Evolutionary conservation across 2,888 invertebrate species (phyloP).

Genomic region (Nemoura dubitans): DNA sequence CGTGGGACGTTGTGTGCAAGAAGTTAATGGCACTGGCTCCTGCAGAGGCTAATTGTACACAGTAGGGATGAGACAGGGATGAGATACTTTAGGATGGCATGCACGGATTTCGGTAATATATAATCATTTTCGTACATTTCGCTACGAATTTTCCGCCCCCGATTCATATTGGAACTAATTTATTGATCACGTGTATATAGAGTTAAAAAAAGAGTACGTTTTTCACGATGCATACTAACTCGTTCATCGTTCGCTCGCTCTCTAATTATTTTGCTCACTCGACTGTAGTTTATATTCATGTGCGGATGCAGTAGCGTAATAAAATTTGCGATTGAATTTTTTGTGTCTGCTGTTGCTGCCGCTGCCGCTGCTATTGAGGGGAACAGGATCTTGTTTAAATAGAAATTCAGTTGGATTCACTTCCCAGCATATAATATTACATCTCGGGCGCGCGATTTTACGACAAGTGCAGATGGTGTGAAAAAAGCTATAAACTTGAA

Average conservation of each 20-base stretch:
- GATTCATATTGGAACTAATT: neutral
- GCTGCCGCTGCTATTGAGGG: neutral
- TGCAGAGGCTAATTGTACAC: neutral
- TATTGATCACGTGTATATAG: neutral
- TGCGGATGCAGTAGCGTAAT: neutral
- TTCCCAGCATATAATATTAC: neutral
- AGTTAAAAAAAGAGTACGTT: neutral
- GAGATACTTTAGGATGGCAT: neutral
- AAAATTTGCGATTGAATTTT: neutral
- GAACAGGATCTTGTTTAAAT: neutral
- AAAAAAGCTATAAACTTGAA: neutral
- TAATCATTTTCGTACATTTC: neutral
- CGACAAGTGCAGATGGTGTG: neutral
- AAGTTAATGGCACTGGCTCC: neutral
- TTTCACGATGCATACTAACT: neutral
- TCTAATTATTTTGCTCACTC: neutral
- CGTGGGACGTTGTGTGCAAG: neutral
- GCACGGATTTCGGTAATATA: neutral
- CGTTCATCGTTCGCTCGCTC: neutral
- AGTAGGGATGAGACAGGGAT: neutral
- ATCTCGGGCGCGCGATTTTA: neutral
- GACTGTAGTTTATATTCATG: constrained; percentile 3
- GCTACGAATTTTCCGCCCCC: neutral
- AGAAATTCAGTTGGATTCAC: neutral
- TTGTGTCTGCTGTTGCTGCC: neutral